These are phyloP conservation scores for Tenthredo notha DNA, from an alignment of 2,888 invertebrate species.

Conservation along the genomic window DNA sequence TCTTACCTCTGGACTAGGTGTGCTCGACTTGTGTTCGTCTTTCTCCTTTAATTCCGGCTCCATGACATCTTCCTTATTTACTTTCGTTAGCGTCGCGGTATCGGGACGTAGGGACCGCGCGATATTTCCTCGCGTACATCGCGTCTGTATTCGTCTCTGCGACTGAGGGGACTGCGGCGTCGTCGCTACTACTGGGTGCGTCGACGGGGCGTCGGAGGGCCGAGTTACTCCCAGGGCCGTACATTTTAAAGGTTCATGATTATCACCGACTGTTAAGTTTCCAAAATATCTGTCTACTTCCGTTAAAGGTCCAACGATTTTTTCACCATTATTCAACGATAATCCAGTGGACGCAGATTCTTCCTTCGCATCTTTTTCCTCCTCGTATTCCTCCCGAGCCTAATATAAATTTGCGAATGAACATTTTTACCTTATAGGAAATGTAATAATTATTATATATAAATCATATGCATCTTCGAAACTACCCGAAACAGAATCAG, in stretches of 20 bases:
- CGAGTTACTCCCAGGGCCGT: constrained; percentile 45
- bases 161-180: constrained; percentile 42
- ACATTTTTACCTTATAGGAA: neutral
- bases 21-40: constrained; percentile 70
- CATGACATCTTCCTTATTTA: constrained; percentile 73
- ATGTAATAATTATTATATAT: neutral
- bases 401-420: neutral
- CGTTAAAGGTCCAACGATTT: neutral
- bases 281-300: neutral
- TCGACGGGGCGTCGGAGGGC: constrained; percentile 45
- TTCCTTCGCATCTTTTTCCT: neutral
- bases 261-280: neutral
- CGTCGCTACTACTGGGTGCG: constrained; percentile 41
- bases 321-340: neutral
- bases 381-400: constrained; percentile 8
- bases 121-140: constrained; percentile 43
- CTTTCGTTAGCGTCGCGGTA: constrained; percentile 25
- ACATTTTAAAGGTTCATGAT: constrained; percentile 6
- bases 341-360: neutral
- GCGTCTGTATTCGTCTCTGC: constrained; percentile 41
- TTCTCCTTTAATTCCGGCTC: constrained; percentile 73
- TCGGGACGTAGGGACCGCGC: constrained; percentile 33
- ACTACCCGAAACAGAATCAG: neutral
- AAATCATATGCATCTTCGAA: neutral
- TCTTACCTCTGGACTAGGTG: constrained; percentile 72